phyloP scores from a whole-genome alignment of 2,113 vertebrate genomes.

The Daboia siamensis region DNA sequence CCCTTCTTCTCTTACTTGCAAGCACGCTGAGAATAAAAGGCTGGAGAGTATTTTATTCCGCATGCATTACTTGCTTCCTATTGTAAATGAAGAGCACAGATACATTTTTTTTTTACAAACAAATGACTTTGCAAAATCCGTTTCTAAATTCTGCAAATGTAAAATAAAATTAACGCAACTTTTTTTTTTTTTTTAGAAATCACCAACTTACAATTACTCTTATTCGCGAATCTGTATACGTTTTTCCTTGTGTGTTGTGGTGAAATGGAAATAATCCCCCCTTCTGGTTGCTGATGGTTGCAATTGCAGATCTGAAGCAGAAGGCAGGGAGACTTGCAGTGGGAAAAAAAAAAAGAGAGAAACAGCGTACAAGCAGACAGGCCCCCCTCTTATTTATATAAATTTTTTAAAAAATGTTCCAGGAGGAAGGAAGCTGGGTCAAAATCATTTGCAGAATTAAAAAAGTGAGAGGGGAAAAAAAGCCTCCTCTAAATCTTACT shows the following conservation, averaged over 20 bases:
- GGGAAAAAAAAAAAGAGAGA: not conserved
- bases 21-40: constrained; percentile 8
- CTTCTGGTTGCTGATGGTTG: constrained; percentile 43
- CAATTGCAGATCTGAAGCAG: constrained; percentile 56
- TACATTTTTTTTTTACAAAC: not conserved
- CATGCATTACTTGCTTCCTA: constrained; percentile 16
- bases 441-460: constrained; percentile 42
- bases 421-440: constrained; percentile 55
- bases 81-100: constrained; percentile 3
- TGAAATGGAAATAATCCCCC: constrained; percentile 40
- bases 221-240: constrained; percentile 30
- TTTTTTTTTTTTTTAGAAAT: constrained; percentile 10
- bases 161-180: constrained; percentile 1
- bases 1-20: not conserved
- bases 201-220: constrained; percentile 49
- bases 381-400: constrained; percentile 54
- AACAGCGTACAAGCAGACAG: constrained; percentile 38
- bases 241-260: constrained; percentile 38
- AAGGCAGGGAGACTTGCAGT: constrained; percentile 38
- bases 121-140: constrained; percentile 25
- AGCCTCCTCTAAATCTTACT: constrained; percentile 47
- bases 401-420: constrained; percentile 45
- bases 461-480: not conserved
- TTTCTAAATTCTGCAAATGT: not conserved
- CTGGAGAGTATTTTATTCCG: constrained; percentile 20